Base-by-base conservation (phyloP, 2,797 vertebrate species). In the Enteromius radiatus region DNA sequence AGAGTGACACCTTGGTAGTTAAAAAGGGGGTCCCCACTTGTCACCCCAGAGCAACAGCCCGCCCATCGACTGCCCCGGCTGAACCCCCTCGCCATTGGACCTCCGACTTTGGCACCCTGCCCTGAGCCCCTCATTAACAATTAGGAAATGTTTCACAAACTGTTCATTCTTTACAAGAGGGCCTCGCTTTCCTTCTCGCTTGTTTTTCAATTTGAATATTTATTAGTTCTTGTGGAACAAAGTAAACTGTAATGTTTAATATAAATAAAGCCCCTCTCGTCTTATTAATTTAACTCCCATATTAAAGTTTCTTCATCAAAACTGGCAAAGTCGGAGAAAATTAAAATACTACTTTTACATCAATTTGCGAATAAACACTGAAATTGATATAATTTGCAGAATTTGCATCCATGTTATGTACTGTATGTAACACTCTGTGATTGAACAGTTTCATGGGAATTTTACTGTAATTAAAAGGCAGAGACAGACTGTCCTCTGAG, bases 101-200 rank as follows among this genome's bases (percentile, higher is more conserved):
- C 93, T 91, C 84, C 86, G 87, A 88, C 85, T 79, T 78, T 88
- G 87, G 87, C 85, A 80, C 43, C 8, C 88, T 87, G 85, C 90
- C 91, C 86, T 68, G 81, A 90, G 86, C 85, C 89, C 92, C 87
- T 95, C 92, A 94, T 94, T 91, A 92, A 96, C 94, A 95, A 94
- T 93, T 95, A 95, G 94, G 94, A 96, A 98, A 96, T 96, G 96
- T 94, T 96, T 96, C 97, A 96, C 95, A 95, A 95, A 93, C 93
- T 89, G 86, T 86, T 88, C 94, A 93, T 91, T 96, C 96, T 95
- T 91, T 86, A 91, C 90, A 88, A 88, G 92, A 94, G 92, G 92
- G 93, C 94, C 95, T 94, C 84, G 81, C 92, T 95, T 93, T 92
- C 89, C 88, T 89, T 90, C 84, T 81, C 59, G 79, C 89, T 92